Evolutionary conservation across 2,113 vertebrate species (phyloP).

Genomic region (Urocynchramus pylzowi): DNA sequence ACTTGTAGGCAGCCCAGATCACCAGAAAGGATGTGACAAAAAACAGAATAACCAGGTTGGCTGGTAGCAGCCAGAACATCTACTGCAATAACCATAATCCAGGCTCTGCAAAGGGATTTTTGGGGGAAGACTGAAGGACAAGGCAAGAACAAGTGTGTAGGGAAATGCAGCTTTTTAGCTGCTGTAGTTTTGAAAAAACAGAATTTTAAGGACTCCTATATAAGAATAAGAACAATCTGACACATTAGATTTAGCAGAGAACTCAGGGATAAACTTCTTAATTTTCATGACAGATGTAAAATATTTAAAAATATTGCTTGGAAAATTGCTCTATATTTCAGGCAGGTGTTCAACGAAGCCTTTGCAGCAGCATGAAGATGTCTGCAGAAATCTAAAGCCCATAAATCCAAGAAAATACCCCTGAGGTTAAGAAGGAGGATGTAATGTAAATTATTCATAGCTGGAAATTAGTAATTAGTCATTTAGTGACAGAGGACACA

Average conservation of each 20-base stretch:
- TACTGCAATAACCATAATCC: not conserved
- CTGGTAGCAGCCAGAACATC: not conserved
- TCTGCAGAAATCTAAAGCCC: not conserved
- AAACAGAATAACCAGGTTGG: not conserved
- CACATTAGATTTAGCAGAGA: not conserved
- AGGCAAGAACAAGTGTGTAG: not conserved
- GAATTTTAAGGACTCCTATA: not conserved
- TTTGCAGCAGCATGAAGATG: not conserved
- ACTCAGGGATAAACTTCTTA: not conserved
- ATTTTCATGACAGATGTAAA: not conserved
- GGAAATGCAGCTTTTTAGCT: not conserved
- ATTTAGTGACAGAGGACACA: constrained; percentile 20
- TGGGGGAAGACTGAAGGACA: not conserved
- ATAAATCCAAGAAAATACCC: constrained; percentile 6
- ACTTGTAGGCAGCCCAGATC: not conserved
- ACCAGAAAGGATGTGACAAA: not conserved
- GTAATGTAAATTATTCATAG: constrained; percentile 47
- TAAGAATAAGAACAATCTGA: not conserved
- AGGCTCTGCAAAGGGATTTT: not conserved
- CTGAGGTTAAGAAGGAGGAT: constrained; percentile 16
- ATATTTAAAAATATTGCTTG: not conserved
- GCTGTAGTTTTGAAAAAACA: not conserved
- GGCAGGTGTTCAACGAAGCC: not conserved
- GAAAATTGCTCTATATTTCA: not conserved
- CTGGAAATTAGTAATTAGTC: constrained; percentile 57